A percentile compares a stretch with the other conserved stretches of the same genome.
Evolutionary conservation across 2,888 invertebrate genomes (phyloP).

Genomic region (Ashinkailepas kermadecensis): DNA sequence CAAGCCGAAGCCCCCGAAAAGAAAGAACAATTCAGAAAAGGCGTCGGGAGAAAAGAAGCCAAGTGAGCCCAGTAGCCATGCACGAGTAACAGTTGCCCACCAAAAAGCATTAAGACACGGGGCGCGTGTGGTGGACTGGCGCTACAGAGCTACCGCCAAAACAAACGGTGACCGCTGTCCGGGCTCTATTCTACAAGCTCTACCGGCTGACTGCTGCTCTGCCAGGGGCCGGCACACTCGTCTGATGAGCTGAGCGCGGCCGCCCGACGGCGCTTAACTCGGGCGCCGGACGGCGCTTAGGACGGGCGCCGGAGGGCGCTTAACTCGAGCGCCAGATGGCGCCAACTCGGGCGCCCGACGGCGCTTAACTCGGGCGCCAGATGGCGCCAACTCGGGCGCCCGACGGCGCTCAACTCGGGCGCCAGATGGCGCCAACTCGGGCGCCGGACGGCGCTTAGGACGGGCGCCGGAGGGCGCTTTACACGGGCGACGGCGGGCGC

Average conservation of each 20-base stretch:
- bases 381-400: too few species aligned
- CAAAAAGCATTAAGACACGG: neutral
- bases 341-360: too few species aligned
- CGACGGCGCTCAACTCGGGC: too few species aligned
- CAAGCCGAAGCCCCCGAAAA: neutral
- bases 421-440: too few species aligned
- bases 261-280: neutral
- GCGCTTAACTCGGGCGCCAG: too few species aligned
- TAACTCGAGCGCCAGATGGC: too few species aligned
- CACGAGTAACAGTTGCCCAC: neutral
- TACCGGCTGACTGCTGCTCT: constrained; percentile 15
- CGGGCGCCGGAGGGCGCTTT: too few species aligned
- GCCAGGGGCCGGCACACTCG: neutral
- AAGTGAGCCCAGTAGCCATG: constrained; percentile 9
- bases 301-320: too few species aligned
- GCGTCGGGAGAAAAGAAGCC: neutral
- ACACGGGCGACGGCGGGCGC: too few species aligned
- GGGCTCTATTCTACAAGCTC: constrained; percentile 12
- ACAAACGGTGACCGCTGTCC: neutral
- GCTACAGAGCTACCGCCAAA: neutral
- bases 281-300: too few species aligned
- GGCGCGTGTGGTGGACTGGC: neutral
- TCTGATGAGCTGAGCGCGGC: neutral
- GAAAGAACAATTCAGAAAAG: neutral
- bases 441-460: too few species aligned